Percentiles rank a stretch among this genome's conserved stretches.
phyloP scores from a whole-genome alignment of 2,888 invertebrate genomes.

The Drosophila yooni region DNA sequence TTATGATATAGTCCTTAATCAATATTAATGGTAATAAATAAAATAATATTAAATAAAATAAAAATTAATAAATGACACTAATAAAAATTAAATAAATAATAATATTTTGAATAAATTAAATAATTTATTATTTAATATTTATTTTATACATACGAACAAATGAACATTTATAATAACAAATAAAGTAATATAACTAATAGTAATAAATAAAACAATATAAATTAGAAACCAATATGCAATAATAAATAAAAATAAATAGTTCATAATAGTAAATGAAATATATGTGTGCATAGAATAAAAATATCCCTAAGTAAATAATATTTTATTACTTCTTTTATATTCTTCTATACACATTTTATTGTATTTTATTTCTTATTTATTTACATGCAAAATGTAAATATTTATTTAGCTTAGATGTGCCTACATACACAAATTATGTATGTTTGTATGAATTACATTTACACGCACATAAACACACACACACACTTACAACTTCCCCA shows the following conservation, averaged over 20 bases:
- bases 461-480: not conserved
- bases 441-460: not conserved
- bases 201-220: not conserved
- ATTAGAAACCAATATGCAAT: not conserved
- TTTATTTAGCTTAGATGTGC: not conserved
- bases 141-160: too few relatives aligned
- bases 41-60: not conserved
- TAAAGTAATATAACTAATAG: too few relatives aligned
- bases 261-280: not conserved
- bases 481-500: constrained; percentile 8
- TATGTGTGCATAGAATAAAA: not conserved
- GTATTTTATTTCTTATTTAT: not conserved
- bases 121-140: too few relatives aligned
- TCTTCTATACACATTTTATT: not conserved
- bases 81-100: too few relatives aligned
- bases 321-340: not conserved
- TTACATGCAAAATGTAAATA: not conserved
- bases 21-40: not conserved
- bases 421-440: not conserved
- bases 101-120: too few relatives aligned
- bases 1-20: not conserved
- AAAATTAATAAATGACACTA: too few relatives aligned
- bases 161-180: too few relatives aligned
- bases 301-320: not conserved
- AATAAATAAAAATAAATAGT: not conserved